These are phyloP conservation scores for Tribolium castaneum DNA, from an alignment of 1,140 invertebrate species.

Conservation along the genomic window DNA sequence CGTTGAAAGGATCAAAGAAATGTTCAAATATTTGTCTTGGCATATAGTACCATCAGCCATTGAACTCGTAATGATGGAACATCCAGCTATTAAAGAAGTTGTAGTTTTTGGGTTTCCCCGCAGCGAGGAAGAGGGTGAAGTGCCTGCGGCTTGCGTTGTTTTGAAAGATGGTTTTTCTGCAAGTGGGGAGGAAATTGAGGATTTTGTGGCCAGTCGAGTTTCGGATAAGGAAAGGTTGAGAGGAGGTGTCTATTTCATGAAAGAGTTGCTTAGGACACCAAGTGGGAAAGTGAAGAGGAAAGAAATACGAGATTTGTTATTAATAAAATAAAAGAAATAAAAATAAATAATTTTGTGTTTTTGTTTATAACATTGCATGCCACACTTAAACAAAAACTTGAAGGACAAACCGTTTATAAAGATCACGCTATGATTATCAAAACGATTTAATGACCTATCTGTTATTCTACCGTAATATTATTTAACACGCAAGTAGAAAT, in stretches of 20 bases:
- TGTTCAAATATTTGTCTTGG: conserved; percentile 75
- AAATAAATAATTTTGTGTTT: too few relatives aligned
- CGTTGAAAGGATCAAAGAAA: conserved; percentile 81
- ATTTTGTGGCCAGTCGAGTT: conserved; percentile 4
- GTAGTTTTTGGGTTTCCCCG: conserved; percentile 77
- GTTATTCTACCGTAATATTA: background rate
- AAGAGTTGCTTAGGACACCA: background rate
- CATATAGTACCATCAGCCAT: conserved; percentile 75
- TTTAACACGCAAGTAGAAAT: background rate
- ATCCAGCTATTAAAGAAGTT: conserved; percentile 76
- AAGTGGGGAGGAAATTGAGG: background rate
- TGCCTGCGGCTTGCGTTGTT: conserved; percentile 74
- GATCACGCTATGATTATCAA: background rate
- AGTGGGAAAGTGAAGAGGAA: conserved; percentile 34
- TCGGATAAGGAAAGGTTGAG: background rate
- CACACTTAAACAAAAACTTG: background rate
- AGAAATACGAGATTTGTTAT: background rate
- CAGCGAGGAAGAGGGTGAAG: conserved; percentile 72
- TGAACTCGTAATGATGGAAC: conserved; percentile 78
- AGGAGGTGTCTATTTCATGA: conserved; percentile 17
- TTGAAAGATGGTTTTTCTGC: conserved; percentile 18
- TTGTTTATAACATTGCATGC: too few relatives aligned
- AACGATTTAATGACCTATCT: background rate
- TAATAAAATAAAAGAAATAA: background rate
- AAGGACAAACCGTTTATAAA: background rate